Conservation (phyloP, 2,113 vertebrate genomes). For the Amphiprion percula region DNA sequence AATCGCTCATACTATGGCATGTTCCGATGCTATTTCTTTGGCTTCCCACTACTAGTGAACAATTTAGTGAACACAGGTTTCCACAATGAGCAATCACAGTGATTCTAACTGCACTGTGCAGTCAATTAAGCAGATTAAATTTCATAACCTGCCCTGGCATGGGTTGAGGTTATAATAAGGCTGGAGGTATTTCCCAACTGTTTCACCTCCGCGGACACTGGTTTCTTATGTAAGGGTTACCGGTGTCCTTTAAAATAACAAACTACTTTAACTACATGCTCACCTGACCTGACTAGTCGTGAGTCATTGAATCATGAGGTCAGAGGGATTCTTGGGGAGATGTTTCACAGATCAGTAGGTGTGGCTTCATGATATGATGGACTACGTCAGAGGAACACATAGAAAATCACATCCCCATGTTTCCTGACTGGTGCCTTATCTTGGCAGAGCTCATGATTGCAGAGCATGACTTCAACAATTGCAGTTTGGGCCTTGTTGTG, state of each 20-base stretch:
- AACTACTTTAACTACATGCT: slow-evolving; percentile 49
- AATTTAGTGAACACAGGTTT: not conserved
- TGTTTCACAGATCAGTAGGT: slow-evolving; percentile 44
- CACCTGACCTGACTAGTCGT: slow-evolving; percentile 63
- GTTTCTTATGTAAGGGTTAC: slow-evolving; percentile 63
- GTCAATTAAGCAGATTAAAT: slow-evolving; percentile 55
- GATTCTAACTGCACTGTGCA: slow-evolving; percentile 21
- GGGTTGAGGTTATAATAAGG: slow-evolving; percentile 42
- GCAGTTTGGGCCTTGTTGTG: slow-evolving; percentile 15
- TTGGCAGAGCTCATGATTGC: slow-evolving; percentile 54
- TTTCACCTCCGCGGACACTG: slow-evolving; percentile 22
- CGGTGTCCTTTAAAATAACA: slow-evolving; percentile 37
- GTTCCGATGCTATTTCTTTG: not conserved
- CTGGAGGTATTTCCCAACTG: slow-evolving; percentile 61
- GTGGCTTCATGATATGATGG: slow-evolving; percentile 49
- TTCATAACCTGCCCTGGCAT: slow-evolving; percentile 59
- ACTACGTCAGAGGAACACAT: slow-evolving; percentile 48
- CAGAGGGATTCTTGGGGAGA: slow-evolving; percentile 36
- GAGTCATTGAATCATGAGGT: slow-evolving; percentile 64
- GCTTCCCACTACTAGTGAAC: not conserved
- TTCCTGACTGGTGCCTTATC: slow-evolving; percentile 74
- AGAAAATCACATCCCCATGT: slow-evolving; percentile 39
- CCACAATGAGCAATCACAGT: slow-evolving; percentile 5
- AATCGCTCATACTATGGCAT: not conserved
- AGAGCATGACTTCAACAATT: not conserved